Evolutionary conservation across 2,888 invertebrate genomes (phyloP).

Genomic region (Unio pictorum): DNA sequence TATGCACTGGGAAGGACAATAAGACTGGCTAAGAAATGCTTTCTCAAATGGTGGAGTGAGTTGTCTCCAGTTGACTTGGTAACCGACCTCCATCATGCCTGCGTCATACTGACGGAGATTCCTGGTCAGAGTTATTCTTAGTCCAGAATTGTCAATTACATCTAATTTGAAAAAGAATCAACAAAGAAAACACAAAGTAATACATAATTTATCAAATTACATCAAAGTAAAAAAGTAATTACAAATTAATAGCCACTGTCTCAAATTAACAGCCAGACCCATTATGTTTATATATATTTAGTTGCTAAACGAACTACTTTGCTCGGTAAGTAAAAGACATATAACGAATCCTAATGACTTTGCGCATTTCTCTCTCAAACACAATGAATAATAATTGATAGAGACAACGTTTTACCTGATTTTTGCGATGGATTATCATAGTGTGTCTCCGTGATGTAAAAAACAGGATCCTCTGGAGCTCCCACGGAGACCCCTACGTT

Average conservation of each 20-base stretch:
- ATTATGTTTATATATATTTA: too few species aligned
- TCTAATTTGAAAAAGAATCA: constrained; percentile 68
- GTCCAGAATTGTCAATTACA: constrained; percentile 75
- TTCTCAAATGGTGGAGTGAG: constrained; percentile 84
- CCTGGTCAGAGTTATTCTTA: constrained; percentile 85
- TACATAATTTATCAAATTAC: too few species aligned
- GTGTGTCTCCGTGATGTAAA: constrained; percentile 92
- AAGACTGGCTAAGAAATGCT: constrained; percentile 85
- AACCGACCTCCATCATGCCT: constrained; percentile 77
- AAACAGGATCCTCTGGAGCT: constrained; percentile 79
- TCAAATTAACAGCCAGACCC: too few species aligned
- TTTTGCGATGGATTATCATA: constrained; percentile 83
- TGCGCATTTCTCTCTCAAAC: too few species aligned
- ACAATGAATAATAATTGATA: too few species aligned
- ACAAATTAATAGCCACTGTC: too few species aligned
- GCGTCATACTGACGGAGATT: constrained; percentile 84
- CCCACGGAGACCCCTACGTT: constrained; percentile 86
- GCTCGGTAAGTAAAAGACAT: too few species aligned
- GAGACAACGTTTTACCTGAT: constrained; percentile 10
- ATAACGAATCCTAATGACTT: too few species aligned
- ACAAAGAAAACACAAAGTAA: too few species aligned
- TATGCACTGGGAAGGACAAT: constrained; percentile 76
- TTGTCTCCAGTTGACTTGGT: constrained; percentile 81
- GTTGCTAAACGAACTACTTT: too few species aligned
- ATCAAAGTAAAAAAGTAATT: too few species aligned